Base-by-base conservation (phyloP, 1,140 invertebrate species). In the Lepidurus couesii region DNA sequence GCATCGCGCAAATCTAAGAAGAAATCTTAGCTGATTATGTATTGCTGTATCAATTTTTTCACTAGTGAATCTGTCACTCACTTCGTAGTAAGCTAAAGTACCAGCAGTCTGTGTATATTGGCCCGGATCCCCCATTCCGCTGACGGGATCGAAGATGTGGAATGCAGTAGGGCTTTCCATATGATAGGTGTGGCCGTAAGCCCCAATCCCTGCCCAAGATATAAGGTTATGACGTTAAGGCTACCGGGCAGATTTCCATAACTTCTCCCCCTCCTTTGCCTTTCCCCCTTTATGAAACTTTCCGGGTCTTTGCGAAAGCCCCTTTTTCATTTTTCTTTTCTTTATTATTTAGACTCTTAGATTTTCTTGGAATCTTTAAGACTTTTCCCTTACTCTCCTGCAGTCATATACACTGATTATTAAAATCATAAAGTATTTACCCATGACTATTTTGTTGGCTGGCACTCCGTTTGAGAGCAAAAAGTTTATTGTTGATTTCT, bases 141-240 rank as follows among this genome's bases (percentile, higher is more conserved):
- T 79, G 16, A 82, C 82, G 7, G 81, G 76, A 16, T 83, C 84
- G 26, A 84, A 83, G 7, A 85, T 47, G 8, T 81, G 82, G 47
- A 83, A 82, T 0, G 80, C 78, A 3, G 77, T 76, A 11, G 82
- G 42, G 77, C 84, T 80, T 10, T 42, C 80, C 44, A 86, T 80
- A 16, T 82, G 84, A 80, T 84, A 86, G n/a, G 82, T 82, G 74
- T 82, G 82, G 6, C 85, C 86, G 53, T 85, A 85, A 11, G 82
- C 82, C 8, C 83, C 82, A 75, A 86, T 80, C 13, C 78, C 78
- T 77, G 13, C n/a, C 24, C n/a, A 42, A 77, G 43, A 77, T n/a
- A 65, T 65, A 65, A n/a, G n/a, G 53, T 13, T 65, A 34, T 34
- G 34, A 34, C 21, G 21, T 21, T 65, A 65, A 13, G 16, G 53